Conservation (phyloP, 1,140 invertebrate species). For the Tetramorium simillimum region DNA sequence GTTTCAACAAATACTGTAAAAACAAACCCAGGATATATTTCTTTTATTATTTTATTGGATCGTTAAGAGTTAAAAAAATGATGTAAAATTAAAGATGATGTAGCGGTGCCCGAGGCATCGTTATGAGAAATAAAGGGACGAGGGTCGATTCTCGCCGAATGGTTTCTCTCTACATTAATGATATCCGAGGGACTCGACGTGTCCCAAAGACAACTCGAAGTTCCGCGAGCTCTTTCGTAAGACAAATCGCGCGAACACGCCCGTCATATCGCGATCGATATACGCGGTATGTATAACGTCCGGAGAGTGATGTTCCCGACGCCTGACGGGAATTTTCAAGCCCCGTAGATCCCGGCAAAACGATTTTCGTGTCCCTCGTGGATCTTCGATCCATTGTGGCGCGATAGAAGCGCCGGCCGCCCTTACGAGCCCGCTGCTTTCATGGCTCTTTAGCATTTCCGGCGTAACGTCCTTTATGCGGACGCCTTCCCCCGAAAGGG, state of each 20-base stretch:
- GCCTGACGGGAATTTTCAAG: conserved; percentile 80
- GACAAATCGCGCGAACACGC: conserved; percentile 80
- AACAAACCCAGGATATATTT: background rate
- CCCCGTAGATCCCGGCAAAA: conserved; percentile 73
- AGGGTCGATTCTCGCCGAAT: background rate
- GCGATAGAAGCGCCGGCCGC: conserved; percentile 36
- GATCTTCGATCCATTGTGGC: conserved; percentile 68
- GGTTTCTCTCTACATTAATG: conserved; percentile 9
- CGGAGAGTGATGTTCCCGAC: conserved; percentile 76
- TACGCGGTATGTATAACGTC: conserved; percentile 62
- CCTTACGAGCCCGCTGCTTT: conserved; percentile 61
- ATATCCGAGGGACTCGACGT: conserved; percentile 14
- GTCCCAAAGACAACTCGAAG: conserved; percentile 4
- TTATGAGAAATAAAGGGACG: background rate
- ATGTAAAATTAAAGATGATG: background rate
- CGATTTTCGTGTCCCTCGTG: conserved; percentile 78
- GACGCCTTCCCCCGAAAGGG: conserved; percentile 22
- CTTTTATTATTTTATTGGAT: conserved; percentile 1
- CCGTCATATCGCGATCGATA: conserved; percentile 65
- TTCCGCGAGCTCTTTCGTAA: conserved; percentile 55
- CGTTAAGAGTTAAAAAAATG: background rate
- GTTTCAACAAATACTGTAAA: background rate
- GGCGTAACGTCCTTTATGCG: conserved; percentile 71
- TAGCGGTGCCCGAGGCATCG: background rate
- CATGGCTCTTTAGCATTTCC: conserved; percentile 72